A percentile compares a stretch with the other conserved stretches of the same genome.
Evolutionary conservation across 1,140 invertebrate genomes (phyloP).

Genomic region (Caligus rogercresseyi): DNA sequence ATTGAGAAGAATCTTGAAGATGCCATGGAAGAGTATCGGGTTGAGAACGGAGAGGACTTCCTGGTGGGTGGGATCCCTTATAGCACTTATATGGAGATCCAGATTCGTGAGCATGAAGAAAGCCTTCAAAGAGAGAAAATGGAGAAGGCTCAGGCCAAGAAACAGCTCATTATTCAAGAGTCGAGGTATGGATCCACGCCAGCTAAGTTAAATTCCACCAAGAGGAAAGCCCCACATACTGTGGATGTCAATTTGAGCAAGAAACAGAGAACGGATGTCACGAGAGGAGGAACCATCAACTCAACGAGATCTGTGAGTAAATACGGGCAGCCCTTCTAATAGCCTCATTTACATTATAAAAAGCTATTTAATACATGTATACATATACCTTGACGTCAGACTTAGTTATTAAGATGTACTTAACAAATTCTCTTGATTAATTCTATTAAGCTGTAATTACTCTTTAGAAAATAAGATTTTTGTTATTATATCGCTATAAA

Average conservation of each 20-base stretch:
- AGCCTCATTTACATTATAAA: too few relatives aligned
- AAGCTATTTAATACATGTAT: too few relatives aligned
- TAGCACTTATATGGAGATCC: background rate
- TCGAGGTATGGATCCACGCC: background rate
- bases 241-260: background rate
- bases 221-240: background rate
- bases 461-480: too few relatives aligned
- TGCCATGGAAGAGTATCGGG: background rate
- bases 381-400: too few relatives aligned
- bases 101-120: background rate
- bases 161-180: background rate
- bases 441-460: too few relatives aligned
- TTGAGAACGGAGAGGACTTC: background rate
- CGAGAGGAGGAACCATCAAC: background rate
- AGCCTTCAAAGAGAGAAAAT: background rate
- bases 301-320: background rate
- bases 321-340: too few relatives aligned
- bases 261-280: background rate
- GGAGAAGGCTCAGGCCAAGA: background rate
- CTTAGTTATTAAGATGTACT: too few relatives aligned
- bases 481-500: background rate
- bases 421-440: too few relatives aligned
- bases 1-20: background rate
- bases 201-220: background rate
- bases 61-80: background rate